Evolutionary conservation across 2,113 vertebrate species (phyloP).

Genomic region (Gymnorhina tibicen): DNA sequence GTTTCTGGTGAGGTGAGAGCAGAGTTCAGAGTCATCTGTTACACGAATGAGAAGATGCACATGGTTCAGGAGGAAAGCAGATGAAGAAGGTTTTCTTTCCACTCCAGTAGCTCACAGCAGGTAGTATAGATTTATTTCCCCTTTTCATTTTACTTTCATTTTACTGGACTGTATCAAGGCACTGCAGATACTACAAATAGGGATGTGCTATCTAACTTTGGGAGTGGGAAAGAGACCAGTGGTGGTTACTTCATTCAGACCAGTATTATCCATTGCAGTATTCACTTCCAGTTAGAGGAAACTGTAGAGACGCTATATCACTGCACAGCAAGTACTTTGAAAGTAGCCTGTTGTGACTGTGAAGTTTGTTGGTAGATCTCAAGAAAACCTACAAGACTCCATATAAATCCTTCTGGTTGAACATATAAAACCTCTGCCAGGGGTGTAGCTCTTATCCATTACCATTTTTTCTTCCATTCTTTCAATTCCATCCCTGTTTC

Average conservation of each 20-base stretch:
- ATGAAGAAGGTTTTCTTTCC: conserved; percentile 19
- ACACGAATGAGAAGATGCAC: conserved; percentile 16
- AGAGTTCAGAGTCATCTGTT: conserved; percentile 22
- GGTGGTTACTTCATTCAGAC: background rate
- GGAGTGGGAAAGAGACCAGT: background rate
- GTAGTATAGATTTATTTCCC: conserved; percentile 22
- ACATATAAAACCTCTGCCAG: background rate
- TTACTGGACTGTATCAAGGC: background rate
- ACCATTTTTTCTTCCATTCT: background rate
- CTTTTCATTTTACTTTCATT: conserved; percentile 21
- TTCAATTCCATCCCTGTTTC: background rate
- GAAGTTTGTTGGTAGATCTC: background rate
- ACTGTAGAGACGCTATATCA: background rate
- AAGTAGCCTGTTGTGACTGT: background rate
- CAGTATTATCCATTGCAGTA: background rate
- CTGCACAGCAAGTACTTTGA: background rate
- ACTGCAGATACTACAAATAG: background rate
- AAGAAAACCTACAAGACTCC: background rate
- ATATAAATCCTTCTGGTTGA: background rate
- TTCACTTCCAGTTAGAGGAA: background rate
- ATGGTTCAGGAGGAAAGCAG: background rate
- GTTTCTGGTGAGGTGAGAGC: conserved; percentile 13
- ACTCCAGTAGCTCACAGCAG: conserved; percentile 24
- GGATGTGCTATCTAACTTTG: background rate
- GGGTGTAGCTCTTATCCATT: background rate